Evolutionary conservation across 2,113 vertebrate genomes (phyloP), one percentile per base, ranked within the genome.

Genomic region (Heliornis fulica): DNA sequence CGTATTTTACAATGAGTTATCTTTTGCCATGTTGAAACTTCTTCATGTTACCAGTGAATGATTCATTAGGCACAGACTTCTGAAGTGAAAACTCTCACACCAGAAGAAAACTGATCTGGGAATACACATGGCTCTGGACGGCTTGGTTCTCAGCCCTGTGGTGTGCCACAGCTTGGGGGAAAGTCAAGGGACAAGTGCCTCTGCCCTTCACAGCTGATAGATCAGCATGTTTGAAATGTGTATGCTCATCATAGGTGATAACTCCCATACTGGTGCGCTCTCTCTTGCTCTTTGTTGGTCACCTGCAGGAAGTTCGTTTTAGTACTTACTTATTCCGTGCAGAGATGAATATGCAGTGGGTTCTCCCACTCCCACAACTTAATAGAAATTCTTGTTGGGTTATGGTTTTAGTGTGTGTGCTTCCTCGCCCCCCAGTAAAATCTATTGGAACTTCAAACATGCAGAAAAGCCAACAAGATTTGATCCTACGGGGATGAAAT

Each of bases 81-180:
- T 96, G 3, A 11, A 57, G 63, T 18, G 38, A 50, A 78, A 95
- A 29, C 28, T 48, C 25, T 41, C 32, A 9, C 3, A 22, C 32
- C 17, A 46, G 64, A 59, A 60, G 20, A 68, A 29, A 41, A 10
- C 18, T 56, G 8, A 61, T 89, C 18, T 50, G 38, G 41, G 28
- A 83, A 78, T 57, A 25, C 1, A 0, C 28, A 17, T 21, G 21
- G 26, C 40, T 71, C 17, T 46, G 60, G 23, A 22, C 36, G 59
- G 3, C 48, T 81, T 29, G 34, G 12, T 71, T 91, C 48, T 68
- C 26, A 71, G 41, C 32, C 38, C 41, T n/a, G 0, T 29, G 41
- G 26, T 2, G 0, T 77, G 54, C 43, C 41, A 17, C 17, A 13
- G 11, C 2, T n/a, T 26, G 3, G 5, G 22, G 16, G 11, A 34